A percentile compares a stretch with the other conserved stretches of the same genome.
Evolutionary conservation across 2,797 vertebrate genomes (phyloP).

Genomic region (Streptopelia turtur): DNA sequence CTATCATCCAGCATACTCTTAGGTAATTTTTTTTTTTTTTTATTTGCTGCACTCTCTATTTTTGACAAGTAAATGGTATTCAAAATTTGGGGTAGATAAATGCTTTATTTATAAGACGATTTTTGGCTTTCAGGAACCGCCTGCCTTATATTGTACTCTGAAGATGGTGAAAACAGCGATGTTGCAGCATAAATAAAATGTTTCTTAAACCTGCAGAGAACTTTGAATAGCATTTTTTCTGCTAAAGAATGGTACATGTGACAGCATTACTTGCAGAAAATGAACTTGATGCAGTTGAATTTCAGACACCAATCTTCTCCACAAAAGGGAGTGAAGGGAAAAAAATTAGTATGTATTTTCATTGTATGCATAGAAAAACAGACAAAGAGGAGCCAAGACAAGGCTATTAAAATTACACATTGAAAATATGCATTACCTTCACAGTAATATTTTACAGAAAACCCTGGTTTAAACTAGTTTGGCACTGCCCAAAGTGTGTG

Average conservation of each 20-base stretch:
- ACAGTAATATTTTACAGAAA: neutral
- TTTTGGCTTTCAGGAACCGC: neutral
- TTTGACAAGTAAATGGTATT: slow-evolving; percentile 25
- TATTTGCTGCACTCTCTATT: neutral
- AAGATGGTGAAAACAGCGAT: neutral
- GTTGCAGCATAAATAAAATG: slow-evolving; percentile 29
- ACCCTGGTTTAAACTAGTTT: neutral
- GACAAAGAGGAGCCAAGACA: neutral
- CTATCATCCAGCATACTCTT: neutral
- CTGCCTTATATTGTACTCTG: neutral
- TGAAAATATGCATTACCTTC: slow-evolving; percentile 18
- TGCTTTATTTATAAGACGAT: slow-evolving; percentile 42
- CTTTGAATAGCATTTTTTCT: slow-evolving; percentile 32
- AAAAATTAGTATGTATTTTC: neutral
- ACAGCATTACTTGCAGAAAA: slow-evolving; percentile 29
- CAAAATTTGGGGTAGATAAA: slow-evolving; percentile 18
- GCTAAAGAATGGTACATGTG: neutral
- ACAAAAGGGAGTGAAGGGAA: neutral
- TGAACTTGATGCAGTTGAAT: neutral
- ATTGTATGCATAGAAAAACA: neutral
- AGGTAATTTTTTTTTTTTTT: neutral
- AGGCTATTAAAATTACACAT: neutral
- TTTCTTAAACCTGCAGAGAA: slow-evolving; percentile 10
- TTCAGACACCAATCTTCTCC: neutral
- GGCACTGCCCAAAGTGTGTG: neutral